Evolutionary conservation across 2,888 invertebrate species (phyloP), one percentile per base, ranked within the genome.

Genomic region (Clivina fossor): DNA sequence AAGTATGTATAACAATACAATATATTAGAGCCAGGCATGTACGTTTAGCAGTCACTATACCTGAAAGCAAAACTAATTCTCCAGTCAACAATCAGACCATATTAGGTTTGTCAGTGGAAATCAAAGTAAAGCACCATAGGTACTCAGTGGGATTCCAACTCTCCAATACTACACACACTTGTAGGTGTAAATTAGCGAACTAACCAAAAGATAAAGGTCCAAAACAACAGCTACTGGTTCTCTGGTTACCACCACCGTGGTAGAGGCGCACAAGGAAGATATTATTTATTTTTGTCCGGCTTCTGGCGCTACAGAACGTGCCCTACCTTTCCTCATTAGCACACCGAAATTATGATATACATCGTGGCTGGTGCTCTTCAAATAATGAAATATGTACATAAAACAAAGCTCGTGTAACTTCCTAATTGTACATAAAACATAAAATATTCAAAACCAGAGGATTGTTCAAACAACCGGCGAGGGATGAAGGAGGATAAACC

Each of bases 361-460:
- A 35, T 44, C 43, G n/a, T n/a, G n/a, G 43, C 43, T 50, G 33
- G 53, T 43, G 35, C 44, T 53, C 53, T 44, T 53, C 53, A 53
- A 53, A 53, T 53, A 53, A 53, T 53, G 53, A 53, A 53, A 53
- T 53, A 53, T 53, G 53, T 53, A 53, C 53, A 53, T 53, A 53
- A 53, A 53, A 53, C 53, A 53, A 53, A 53, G 44, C 35, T 35
- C 44, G 41, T 53, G 53, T 53, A 44, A 53, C 35, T 53, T 53
- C 37, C 44, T 53, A 53, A 53, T 53, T 53, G 53, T 53, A 53
- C 53, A 53, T 53, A 44, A 53, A 53, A 53, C 44, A 53, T 53
- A 44, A 53, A 53, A 53, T 53, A 53, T 53, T 53, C 53, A 53
- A n/a, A n/a, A n/a, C 43, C 22, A 41, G 19, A 9, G 44, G 44